Evolutionary conservation across 2,888 invertebrate genomes (phyloP).

Genomic region (Hemaris fuciformis): DNA sequence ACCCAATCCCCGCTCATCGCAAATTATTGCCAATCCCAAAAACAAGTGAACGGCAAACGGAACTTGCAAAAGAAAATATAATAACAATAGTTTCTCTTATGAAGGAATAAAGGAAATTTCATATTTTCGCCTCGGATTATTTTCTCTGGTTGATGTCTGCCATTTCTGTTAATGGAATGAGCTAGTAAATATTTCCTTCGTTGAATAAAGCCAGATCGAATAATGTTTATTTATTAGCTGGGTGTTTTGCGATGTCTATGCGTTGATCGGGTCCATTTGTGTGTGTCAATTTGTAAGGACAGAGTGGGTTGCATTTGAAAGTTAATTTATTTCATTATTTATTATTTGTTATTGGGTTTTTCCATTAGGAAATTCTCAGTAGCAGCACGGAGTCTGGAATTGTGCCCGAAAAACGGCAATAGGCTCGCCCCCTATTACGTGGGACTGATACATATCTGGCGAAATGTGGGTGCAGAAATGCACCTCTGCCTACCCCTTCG

Average conservation of each 20-base stretch:
- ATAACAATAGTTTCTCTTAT: slow-evolving; percentile 14
- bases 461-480: too few relatives aligned
- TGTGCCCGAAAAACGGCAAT: too few relatives aligned
- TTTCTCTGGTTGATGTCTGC: slow-evolving; percentile 47
- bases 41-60: slow-evolving; percentile 5
- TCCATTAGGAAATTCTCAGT: too few relatives aligned
- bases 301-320: too few relatives aligned
- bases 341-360: too few relatives aligned
- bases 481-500: too few relatives aligned
- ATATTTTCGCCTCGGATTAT: slow-evolving; percentile 40
- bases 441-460: too few relatives aligned
- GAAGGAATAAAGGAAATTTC: slow-evolving; percentile 28
- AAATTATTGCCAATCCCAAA: slow-evolving; percentile 10
- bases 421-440: too few relatives aligned
- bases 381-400: too few relatives aligned
- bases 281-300: not conserved
- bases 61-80: slow-evolving; percentile 11
- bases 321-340: too few relatives aligned
- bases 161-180: slow-evolving; percentile 55
- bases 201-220: slow-evolving; percentile 49
- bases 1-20: not conserved
- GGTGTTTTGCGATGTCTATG: not conserved
- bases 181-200: slow-evolving; percentile 49
- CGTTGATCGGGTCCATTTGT: not conserved
- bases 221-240: slow-evolving; percentile 47